Evolutionary conservation across 2,888 invertebrate species (phyloP).

Genomic region (Strigamia transsilvanica): DNA sequence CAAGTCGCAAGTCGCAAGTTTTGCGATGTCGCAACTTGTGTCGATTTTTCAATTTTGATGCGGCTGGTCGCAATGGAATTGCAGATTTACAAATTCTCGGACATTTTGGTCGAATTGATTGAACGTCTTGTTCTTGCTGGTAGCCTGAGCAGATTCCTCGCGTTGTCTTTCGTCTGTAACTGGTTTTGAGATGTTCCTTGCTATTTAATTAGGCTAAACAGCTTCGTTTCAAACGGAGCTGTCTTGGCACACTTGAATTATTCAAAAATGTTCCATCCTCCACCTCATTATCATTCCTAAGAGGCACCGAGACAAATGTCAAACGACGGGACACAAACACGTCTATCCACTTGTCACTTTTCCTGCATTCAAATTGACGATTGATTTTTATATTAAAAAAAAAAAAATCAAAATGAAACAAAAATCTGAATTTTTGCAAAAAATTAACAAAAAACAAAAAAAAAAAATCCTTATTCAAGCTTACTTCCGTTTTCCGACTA

Average conservation of each 20-base stretch:
- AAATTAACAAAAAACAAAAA: too few species aligned
- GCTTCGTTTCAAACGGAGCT: constrained; percentile 39
- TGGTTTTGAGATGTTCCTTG: constrained; percentile 34
- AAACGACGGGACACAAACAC: constrained; percentile 24
- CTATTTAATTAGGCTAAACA: constrained; percentile 44
- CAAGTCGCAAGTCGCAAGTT: too few species aligned
- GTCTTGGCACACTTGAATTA: constrained; percentile 42
- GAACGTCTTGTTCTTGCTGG: not conserved
- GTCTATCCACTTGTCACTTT: constrained; percentile 36
- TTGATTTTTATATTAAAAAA: not conserved
- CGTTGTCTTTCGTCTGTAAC: constrained; percentile 39
- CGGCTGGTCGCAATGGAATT: too few species aligned
- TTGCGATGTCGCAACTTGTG: too few species aligned
- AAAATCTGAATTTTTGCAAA: not conserved
- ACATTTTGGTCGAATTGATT: not conserved
- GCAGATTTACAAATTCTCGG: too few species aligned
- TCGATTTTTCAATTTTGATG: too few species aligned
- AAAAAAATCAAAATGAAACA: not conserved
- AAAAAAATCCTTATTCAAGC: too few species aligned
- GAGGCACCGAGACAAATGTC: constrained; percentile 33
- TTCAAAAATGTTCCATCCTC: constrained; percentile 32
- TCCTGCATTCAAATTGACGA: not conserved
- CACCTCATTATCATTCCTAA: constrained; percentile 44
- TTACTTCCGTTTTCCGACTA: not conserved
- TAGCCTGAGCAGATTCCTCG: constrained; percentile 34